Evolutionary conservation across 2,113 vertebrate genomes (phyloP), one percentile per base, ranked within the genome.

Genomic region (Echinops telfairi): DNA sequence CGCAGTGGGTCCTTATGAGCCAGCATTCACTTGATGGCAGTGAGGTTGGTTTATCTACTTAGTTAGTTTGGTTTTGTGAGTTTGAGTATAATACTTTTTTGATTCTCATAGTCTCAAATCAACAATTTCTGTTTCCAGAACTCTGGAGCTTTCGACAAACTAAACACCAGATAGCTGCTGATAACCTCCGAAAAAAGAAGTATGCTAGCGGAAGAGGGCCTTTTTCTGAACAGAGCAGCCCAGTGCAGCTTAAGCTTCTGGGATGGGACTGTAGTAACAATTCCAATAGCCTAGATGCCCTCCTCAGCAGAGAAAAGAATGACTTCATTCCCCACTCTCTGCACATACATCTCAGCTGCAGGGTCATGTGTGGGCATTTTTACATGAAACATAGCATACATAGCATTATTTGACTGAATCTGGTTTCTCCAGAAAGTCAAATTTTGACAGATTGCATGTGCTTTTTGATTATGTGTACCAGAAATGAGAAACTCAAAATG

Each of bases 401-500:
- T 16, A 78, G 11, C 73, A 22, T 53, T 25, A 81, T 82, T 73
- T 85, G 23, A 60, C 43, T 25, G 70, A 25, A 47, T 64, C 38
- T 80, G 43, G 31, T 83, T 70, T 96, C 60, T 9, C 80, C 43
- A 89, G 71, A 94, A 60, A 47, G 19, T 89, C 36, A 11, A 47
- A 22, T 19, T 95, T n/a, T 87, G 29, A 88, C 29, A 87, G 68
- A 57, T n/a, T 68, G 58, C 22, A 68, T 36, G 58, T 27, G 38
- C 27, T 33, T 80, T 95, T 92, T 79, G 47, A 75, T 20, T 73
- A 62, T 71, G 58, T 47, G 2, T 19, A 64, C 62, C 60, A 75
- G 58, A 94, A 95, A 89, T 88, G 29, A 95, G 75, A 93, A 93
- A 88, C 38, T 94, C 68, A 73, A 75, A 87, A 83, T 86, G 66